Percentiles rank a stretch among this genome's conserved stretches.
Evolutionary conservation across 1,140 invertebrate species (phyloP).

Genomic region (Tetranychus cinnabarinus): DNA sequence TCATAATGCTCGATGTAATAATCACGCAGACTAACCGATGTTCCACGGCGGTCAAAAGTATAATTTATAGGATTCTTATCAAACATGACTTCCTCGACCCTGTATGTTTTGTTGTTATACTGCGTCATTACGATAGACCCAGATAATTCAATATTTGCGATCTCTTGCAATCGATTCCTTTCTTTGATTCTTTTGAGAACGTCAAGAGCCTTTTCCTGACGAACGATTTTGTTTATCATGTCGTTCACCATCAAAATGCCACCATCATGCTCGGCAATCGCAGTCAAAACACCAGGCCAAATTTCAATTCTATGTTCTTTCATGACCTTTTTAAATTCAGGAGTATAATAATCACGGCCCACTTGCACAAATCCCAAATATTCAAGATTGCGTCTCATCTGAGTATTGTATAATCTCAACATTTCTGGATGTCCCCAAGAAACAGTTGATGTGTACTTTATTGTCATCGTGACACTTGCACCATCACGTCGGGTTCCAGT

Average conservation of each 20-base stretch:
- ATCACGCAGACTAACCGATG: slow-evolving; percentile 14
- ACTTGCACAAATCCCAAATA: neutral
- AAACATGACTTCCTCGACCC: slow-evolving; percentile 25
- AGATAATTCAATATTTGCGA: neutral
- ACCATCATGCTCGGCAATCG: slow-evolving; percentile 48
- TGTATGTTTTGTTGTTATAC: slow-evolving; percentile 28
- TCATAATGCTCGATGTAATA: slow-evolving; percentile 23
- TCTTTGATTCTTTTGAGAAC: neutral
- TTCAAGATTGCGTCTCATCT: slow-evolving; percentile 1
- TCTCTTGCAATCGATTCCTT: neutral
- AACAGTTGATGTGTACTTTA: neutral
- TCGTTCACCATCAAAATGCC: slow-evolving; percentile 44
- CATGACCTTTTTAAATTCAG: neutral
- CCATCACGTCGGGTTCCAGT: neutral
- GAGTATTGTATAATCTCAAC: slow-evolving; percentile 3
- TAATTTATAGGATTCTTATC: slow-evolving; percentile 16
- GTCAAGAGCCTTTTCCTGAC: slow-evolving; percentile 17
- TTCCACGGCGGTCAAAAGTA: slow-evolving; percentile 18
- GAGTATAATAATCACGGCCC: slow-evolving; percentile 4
- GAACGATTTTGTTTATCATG: slow-evolving; percentile 46
- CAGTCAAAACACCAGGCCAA: slow-evolving; percentile 31
- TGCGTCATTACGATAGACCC: slow-evolving; percentile 22
- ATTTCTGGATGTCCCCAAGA: neutral
- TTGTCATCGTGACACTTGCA: slow-evolving; percentile 7
- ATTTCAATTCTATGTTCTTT: slow-evolving; percentile 3